These are phyloP conservation scores for Promerops cafer DNA, from an alignment of 2,113 vertebrate genomes.

Conservation along the genomic window DNA sequence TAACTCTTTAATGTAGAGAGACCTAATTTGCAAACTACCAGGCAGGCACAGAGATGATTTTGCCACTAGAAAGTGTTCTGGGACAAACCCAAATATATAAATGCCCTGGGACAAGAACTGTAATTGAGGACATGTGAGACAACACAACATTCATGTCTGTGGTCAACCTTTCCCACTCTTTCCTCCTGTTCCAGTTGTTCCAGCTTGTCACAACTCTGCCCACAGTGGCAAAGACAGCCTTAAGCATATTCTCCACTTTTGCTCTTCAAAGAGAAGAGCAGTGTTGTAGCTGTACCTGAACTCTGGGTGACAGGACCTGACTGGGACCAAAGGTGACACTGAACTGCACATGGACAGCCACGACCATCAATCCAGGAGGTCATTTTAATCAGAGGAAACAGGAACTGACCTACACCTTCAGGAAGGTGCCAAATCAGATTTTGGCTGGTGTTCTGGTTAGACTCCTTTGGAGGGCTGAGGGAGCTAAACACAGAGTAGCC, in stretches of 20 bases:
- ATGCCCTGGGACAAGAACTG: background rate
- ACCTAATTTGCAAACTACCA: background rate
- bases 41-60: background rate
- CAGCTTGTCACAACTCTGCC: background rate
- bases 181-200: background rate
- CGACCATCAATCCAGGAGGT: background rate
- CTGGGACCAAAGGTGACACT: background rate
- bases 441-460: background rate
- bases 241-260: background rate
- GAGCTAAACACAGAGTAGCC: background rate
- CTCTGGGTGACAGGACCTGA: background rate
- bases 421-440: background rate
- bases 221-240: background rate
- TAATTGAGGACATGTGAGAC: background rate
- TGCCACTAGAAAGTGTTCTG: background rate
- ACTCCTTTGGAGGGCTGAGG: background rate
- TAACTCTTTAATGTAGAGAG: background rate
- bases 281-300: background rate
- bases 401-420: background rate
- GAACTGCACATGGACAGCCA: background rate
- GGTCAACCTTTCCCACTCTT: background rate
- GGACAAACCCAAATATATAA: background rate
- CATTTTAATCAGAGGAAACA: background rate
- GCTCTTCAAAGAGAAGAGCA: background rate
- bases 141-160: background rate